A percentile compares a stretch with the other conserved stretches of the same genome.
Evolutionary conservation across 2,888 invertebrate species (phyloP).

Genomic region (Stenotaenia linearis): DNA sequence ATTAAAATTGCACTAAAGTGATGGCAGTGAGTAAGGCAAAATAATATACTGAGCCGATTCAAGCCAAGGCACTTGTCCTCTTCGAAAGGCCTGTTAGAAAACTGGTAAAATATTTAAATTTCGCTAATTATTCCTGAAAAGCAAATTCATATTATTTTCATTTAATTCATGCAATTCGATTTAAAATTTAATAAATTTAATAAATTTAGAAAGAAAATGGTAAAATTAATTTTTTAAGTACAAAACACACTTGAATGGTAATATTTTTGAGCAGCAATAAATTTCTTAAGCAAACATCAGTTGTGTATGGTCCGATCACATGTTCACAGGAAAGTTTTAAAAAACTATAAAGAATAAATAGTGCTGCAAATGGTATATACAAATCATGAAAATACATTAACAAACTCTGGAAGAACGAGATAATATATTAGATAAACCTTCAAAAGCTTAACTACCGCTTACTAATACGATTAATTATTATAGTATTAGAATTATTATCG

Average conservation of each 20-base stretch:
- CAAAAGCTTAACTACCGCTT: background rate
- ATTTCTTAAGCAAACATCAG: background rate
- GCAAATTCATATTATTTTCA: background rate
- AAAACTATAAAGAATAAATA: conserved; percentile 13
- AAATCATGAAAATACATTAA: conserved; percentile 12
- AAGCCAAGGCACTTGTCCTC: conserved; percentile 23
- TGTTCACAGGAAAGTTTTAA: background rate
- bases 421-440: conserved; percentile 20
- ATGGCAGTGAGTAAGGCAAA: background rate
- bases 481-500: background rate
- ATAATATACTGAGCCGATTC: background rate
- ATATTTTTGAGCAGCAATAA: background rate
- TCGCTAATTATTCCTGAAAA: no score
- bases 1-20: background rate
- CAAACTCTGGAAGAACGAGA: conserved; percentile 21
- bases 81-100: background rate
- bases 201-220: background rate
- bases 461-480: background rate
- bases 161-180: background rate
- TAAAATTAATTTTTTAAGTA: background rate
- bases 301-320: background rate
- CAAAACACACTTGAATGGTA: background rate
- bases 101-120: background rate
- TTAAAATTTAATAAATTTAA: no score
- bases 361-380: background rate